Percentiles rank a stretch among this genome's conserved stretches.
These are phyloP conservation scores for Oreochromis aureus DNA, from an alignment of 2,113 vertebrate genomes.

Conservation along the genomic window DNA sequence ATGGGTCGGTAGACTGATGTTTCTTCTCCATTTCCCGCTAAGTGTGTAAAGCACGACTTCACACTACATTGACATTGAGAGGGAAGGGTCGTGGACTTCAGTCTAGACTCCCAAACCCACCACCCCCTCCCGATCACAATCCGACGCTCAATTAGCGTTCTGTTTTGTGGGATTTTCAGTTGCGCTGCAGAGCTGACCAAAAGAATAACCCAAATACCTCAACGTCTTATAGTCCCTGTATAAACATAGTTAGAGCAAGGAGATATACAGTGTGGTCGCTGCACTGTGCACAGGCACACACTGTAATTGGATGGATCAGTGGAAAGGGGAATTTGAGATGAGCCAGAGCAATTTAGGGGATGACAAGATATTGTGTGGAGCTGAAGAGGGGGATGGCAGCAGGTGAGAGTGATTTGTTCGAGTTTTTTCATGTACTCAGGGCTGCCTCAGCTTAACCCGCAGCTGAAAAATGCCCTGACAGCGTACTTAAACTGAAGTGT, in stretches of 20 bases:
- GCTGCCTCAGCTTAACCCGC: background rate
- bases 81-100: constrained; percentile 34
- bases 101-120: background rate
- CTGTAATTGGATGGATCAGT: constrained; percentile 58
- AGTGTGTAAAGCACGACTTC: constrained; percentile 36
- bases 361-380: constrained; percentile 61
- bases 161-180: constrained; percentile 57
- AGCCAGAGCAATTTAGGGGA: constrained; percentile 44
- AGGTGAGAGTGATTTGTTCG: constrained; percentile 56
- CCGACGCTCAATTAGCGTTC: constrained; percentile 54
- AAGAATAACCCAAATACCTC: constrained; percentile 67
- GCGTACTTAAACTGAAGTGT: background rate
- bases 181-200: constrained; percentile 35
- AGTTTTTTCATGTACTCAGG: background rate
- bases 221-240: constrained; percentile 52
- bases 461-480: background rate
- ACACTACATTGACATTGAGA: constrained; percentile 29
- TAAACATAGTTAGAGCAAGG: constrained; percentile 59
- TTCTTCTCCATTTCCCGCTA: background rate
- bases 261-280: constrained; percentile 50
- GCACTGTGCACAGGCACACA: constrained; percentile 12
- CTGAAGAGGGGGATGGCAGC: constrained; percentile 22
- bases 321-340: constrained; percentile 59
- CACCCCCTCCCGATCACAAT: background rate
- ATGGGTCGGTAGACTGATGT: background rate